These are phyloP conservation scores for Zhuqinia jingwanae DNA, from an alignment of 2,888 invertebrate species.

Conservation along the genomic window DNA sequence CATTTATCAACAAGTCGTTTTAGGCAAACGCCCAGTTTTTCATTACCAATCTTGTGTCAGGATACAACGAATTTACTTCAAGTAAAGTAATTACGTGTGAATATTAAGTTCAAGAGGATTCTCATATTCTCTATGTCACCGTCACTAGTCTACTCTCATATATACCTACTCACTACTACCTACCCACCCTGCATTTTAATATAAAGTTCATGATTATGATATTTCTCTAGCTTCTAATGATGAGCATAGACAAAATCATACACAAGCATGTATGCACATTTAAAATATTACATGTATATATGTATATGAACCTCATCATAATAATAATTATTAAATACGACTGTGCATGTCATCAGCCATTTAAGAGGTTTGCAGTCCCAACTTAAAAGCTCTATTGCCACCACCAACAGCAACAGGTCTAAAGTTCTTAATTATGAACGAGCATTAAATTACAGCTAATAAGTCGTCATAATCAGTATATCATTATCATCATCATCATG, in stretches of 20 bases:
- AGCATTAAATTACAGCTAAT: slow-evolving; percentile 37
- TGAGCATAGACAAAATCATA: no score
- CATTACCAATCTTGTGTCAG: slow-evolving; percentile 12
- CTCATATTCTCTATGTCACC: no score
- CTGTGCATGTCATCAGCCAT: not conserved
- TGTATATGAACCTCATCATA: no score
- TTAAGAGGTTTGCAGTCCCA: not conserved
- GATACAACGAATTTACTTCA: not conserved
- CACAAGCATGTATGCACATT: no score
- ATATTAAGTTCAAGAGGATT: no score
- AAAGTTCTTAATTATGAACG: slow-evolving; percentile 29
- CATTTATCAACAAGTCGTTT: not conserved
- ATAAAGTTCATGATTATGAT: no score
- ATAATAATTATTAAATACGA: not conserved
- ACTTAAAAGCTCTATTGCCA: not conserved
- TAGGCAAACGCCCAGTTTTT: slow-evolving; percentile 34
- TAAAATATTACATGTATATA: no score
- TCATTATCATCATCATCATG: not conserved
- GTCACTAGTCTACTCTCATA: no score
- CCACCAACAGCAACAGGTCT: not conserved
- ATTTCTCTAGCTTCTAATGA: no score
- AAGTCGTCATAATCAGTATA: not conserved
- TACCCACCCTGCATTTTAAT: no score
- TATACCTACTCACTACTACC: no score
- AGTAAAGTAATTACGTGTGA: no score